Conservation (phyloP, 1,140 invertebrate species). For the Belonocnema kinseyi region DNA sequence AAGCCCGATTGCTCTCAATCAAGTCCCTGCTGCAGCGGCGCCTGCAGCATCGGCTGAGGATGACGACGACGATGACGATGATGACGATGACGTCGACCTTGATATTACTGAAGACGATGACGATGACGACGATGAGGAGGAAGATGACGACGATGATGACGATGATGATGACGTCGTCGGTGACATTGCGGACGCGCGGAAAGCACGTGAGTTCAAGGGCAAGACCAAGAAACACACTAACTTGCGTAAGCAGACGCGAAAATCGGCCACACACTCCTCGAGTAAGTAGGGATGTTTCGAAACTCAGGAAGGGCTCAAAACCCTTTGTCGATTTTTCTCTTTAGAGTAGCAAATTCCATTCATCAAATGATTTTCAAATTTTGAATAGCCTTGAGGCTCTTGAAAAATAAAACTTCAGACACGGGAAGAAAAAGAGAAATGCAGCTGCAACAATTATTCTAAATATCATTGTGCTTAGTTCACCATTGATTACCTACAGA, state of each 20-base stretch:
- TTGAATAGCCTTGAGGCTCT: not conserved
- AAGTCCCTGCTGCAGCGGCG: conserved; percentile 53
- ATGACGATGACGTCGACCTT: conserved; percentile 58
- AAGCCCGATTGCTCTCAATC: conserved; percentile 58
- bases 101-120: conserved; percentile 76
- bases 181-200: conserved; percentile 79
- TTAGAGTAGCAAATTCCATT: conserved; percentile 19
- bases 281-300: conserved; percentile 7
- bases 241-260: conserved; percentile 58
- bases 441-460: no score
- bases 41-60: conserved; percentile 67
- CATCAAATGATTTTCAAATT: not conserved
- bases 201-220: conserved; percentile 89
- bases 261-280: conserved; percentile 40
- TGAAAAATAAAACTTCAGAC: not conserved
- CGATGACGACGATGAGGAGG: conserved; percentile 84
- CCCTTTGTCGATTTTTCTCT: conserved; percentile 10
- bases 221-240: conserved; percentile 72
- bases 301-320: not conserved
- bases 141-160: conserved; percentile 85
- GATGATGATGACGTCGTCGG: conserved; percentile 81
- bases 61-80: conserved; percentile 75
- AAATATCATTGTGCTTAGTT: no score
- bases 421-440: conserved; percentile 4
- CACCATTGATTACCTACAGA: no score